Conservation (phyloP, 35 echinoderm and acorn worm species). For the Ophiothrix spiculata region DNA sequence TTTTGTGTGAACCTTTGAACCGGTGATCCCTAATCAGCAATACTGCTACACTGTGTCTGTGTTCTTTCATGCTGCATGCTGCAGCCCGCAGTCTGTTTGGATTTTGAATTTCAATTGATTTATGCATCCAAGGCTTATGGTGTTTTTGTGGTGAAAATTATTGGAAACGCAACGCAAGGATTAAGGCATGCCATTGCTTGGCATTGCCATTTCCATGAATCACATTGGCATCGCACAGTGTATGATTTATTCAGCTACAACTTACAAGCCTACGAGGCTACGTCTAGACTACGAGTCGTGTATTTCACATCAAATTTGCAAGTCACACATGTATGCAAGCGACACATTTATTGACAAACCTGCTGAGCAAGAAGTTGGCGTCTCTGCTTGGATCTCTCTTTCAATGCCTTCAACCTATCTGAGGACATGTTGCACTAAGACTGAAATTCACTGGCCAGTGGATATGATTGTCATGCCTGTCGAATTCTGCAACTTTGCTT, state of each 20-base stretch:
- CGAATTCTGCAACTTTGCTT: neutral
- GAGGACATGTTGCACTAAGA: neutral
- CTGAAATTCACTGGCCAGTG: neutral
- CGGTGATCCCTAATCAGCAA: too few relatives aligned
- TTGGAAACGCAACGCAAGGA: neutral
- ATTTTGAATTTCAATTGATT: too few relatives aligned
- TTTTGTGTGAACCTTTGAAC: too few relatives aligned
- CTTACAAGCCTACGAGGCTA: neutral
- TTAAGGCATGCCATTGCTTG: neutral
- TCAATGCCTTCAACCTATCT: conserved; percentile 40
- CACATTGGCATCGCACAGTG: neutral
- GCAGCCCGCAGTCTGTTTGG: too few relatives aligned
- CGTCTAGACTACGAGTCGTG: neutral
- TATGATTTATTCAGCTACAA: neutral
- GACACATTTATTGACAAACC: neutral
- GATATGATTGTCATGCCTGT: neutral
- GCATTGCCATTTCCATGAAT: neutral
- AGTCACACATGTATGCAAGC: neutral
- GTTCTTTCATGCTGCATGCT: too few relatives aligned
- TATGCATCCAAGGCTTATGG: too few relatives aligned
- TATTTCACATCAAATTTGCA: neutral
- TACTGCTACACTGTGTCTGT: too few relatives aligned
- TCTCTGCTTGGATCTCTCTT: conserved; percentile 35
- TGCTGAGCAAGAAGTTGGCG: conserved; percentile 25
- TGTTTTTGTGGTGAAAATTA: too few relatives aligned